Base-by-base conservation (phyloP, 2,797 vertebrate genomes). In the Lophotriccus pileatus region DNA sequence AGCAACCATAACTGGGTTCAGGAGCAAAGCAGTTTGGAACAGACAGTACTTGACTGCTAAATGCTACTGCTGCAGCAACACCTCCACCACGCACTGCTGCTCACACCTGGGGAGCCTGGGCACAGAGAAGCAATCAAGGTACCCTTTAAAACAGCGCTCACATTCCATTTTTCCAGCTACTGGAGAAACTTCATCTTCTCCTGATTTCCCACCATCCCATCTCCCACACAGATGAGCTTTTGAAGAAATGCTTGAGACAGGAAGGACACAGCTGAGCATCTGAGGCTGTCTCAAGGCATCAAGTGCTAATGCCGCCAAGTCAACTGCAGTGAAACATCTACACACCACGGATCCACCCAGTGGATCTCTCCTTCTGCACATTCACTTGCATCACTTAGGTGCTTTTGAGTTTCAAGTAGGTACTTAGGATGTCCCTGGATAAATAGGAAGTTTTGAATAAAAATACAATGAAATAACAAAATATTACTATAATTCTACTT, bases 1-100 rank as follows among this genome's bases (percentile, higher is more conserved):
- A 96, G 95, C 95, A 93, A 94, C 91, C 83, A 27, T 39, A 73
- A 76, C 74, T 50, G 78, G 59, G 30, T 84, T 84, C 53, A 50
- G 77, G 53, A 94, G 86, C 85, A 84, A 84, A 90, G 90, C 73
- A 70, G 87, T 88, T 81, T 68, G 77, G 63, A 90, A 36, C 80
- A 91, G 92, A 74, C 53, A 32, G 53, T 34, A 75, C 53, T 80
- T 87, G 80, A 84, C 67, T 92, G 60, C 52, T 75, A 85, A 80
- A 87, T 3, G 8, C 39, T 9, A 12, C 58, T 68, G 21, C n/a
- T 20, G 3, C 69, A 88, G 72, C 50, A 47, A 46, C 41, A 66
- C 22, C 36, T 44, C 60, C 87, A 56, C 44, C 84, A 49, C 52
- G 83, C 81, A 25, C 14, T 84, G 30, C 64, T 67, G 23, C 62